Evolutionary conservation across 2,888 invertebrate species (phyloP), one percentile per base, ranked within the genome.

Genomic region (Eutolmus rufibarbis): DNA sequence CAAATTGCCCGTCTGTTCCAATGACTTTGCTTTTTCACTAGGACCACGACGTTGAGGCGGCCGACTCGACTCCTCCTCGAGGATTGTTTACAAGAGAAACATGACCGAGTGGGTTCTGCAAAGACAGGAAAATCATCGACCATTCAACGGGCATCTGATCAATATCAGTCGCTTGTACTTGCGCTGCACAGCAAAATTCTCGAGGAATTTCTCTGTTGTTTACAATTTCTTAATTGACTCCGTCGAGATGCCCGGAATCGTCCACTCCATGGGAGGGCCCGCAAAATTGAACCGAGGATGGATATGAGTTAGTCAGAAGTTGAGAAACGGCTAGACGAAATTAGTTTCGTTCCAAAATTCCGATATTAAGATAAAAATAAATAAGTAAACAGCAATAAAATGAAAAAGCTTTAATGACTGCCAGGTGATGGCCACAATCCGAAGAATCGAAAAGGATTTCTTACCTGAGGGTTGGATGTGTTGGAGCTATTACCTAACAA

Each of bases 141-240:
- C 78, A 43, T 23, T 78, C 23, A 7, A 37, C 23, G 78, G 78
- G 43, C 78, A 78, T 78, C 78, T 78, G 78, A 78, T 43, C 78
- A 78, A 43, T 37, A 78, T 78, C 78, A 43, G 23, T 12, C 28
- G 28, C 28, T 19, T 28, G 12, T 28, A 9, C 28, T 66, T 28
- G 66, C 2, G 19, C 51, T 51, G 51, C 0, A 66, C 66, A 66
- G 66, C 66, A 19, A 19, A 66, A 66, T 66, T 66, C 28, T 66
- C 23, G 0, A 8, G 2, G 66, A 66, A 66, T 66, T 66, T 66
- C 66, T 66, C 66, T 23, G 28, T 66, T 66, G 66, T 66, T 66
- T 66, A 66, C 66, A 66, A 66, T 19, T 66, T 66, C 66, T 66
- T 66, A 66, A 66, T 66, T 66, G 66, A 66, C 66, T 66, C 57